Conservation (phyloP, 2,888 invertebrate genomes). For the Acanthosepion pharaonis region DNA sequence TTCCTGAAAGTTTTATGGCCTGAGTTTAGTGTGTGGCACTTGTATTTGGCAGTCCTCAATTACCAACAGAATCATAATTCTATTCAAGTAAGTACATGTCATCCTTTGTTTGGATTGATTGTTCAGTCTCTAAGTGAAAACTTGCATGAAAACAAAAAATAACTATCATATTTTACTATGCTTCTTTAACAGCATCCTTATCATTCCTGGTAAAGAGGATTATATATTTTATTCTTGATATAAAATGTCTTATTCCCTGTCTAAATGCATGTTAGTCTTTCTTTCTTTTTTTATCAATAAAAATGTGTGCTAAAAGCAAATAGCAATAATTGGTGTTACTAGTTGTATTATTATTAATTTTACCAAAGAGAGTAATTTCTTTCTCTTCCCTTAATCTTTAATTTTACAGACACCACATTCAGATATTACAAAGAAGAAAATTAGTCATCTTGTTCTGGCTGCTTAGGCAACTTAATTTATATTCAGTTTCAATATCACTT, state of each 20-base stretch:
- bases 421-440: not conserved
- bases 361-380: not conserved
- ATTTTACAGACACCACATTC: not conserved
- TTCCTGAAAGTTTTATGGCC: conserved; percentile 96
- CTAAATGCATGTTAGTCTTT: too few relatives aligned
- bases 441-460: not conserved
- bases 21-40: conserved; percentile 93
- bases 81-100: conserved; percentile 63
- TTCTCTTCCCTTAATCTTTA: not conserved
- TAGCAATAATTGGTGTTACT: too few relatives aligned
- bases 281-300: too few relatives aligned
- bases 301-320: too few relatives aligned
- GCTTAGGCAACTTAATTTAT: too few relatives aligned
- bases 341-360: too few relatives aligned
- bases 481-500: too few relatives aligned
- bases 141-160: not conserved
- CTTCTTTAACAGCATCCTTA: not conserved
- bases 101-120: not conserved
- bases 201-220: not conserved
- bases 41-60: conserved; percentile 87
- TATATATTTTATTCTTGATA: not conserved
- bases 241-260: not conserved
- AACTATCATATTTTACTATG: not conserved
- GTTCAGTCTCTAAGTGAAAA: not conserved
- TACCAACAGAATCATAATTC: conserved; percentile 81